Evolutionary conservation across 2,797 vertebrate species (phyloP).

Genomic region (Anisognathus igniventris): DNA sequence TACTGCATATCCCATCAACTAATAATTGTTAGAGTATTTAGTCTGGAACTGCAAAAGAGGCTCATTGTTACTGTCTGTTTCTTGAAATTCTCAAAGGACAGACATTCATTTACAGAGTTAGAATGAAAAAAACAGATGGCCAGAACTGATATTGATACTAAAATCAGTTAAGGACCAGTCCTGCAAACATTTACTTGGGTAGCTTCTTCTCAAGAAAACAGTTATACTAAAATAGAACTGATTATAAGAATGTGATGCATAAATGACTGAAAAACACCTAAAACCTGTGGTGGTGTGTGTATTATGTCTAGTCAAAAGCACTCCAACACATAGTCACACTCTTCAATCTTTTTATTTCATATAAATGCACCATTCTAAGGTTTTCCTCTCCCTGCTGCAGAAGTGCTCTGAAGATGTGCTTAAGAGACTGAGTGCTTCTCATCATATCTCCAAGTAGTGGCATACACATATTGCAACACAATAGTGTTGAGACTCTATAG

Average conservation of each 20-base stretch:
- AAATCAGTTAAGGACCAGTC: neutral
- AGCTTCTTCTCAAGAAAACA: neutral
- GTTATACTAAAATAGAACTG: neutral
- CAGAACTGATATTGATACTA: slow-evolving; percentile 3
- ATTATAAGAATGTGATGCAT: neutral
- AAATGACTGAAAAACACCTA: neutral
- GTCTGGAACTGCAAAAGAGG: neutral
- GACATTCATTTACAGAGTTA: neutral
- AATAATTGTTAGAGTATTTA: neutral
- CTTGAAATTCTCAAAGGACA: slow-evolving; percentile 7
- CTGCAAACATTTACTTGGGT: neutral
- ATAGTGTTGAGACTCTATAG: neutral
- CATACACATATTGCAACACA: neutral
- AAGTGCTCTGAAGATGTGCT: neutral
- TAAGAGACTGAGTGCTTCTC: neutral
- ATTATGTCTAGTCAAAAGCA: neutral
- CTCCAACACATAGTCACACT: neutral
- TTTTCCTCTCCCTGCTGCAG: neutral
- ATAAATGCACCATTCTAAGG: neutral
- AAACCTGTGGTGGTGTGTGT: neutral
- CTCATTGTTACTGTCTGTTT: neutral
- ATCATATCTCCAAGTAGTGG: neutral
- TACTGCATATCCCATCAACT: neutral
- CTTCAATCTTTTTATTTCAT: neutral
- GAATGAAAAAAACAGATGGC: slow-evolving; percentile 39